Evolutionary conservation across 2,888 invertebrate species (phyloP).

Genomic region (Ormia ochracea): DNA sequence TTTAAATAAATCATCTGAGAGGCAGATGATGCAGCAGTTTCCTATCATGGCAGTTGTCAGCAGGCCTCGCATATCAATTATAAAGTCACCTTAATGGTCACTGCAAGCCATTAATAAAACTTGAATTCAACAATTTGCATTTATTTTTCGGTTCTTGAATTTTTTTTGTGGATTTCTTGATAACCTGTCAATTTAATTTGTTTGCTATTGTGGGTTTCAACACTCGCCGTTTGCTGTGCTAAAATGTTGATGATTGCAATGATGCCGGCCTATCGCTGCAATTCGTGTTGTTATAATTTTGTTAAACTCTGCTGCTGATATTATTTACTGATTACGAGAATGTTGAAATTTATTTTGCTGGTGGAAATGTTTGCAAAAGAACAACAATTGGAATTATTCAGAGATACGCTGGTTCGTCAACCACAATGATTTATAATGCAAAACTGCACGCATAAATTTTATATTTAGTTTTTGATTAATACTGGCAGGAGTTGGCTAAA

Average conservation of each 20-base stretch:
- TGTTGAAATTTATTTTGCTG: conserved; percentile 24
- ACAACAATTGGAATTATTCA: background rate
- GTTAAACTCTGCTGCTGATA: conserved; percentile 22
- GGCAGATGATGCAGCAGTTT: background rate
- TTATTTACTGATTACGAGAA: conserved; percentile 42
- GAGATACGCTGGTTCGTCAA: background rate
- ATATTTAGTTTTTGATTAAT: too few relatives aligned
- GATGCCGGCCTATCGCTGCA: background rate
- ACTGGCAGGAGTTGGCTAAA: too few relatives aligned
- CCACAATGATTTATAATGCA: background rate
- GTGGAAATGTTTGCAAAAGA: conserved; percentile 2
- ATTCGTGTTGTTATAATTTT: background rate
- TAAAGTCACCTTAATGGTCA: background rate
- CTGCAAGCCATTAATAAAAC: conserved; percentile 7
- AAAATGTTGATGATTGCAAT: background rate
- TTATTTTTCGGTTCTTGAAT: background rate
- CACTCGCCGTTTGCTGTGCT: background rate
- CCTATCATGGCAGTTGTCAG: background rate
- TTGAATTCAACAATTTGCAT: background rate
- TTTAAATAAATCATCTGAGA: background rate
- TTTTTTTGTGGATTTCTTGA: conserved; percentile 26
- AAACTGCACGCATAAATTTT: background rate
- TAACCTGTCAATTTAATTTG: conserved; percentile 21
- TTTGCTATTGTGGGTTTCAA: background rate
- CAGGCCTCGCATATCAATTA: background rate